Evolutionary conservation across 2,797 vertebrate genomes (phyloP), one percentile per base, ranked within the genome.

Genomic region (Cossypha heuglini): DNA sequence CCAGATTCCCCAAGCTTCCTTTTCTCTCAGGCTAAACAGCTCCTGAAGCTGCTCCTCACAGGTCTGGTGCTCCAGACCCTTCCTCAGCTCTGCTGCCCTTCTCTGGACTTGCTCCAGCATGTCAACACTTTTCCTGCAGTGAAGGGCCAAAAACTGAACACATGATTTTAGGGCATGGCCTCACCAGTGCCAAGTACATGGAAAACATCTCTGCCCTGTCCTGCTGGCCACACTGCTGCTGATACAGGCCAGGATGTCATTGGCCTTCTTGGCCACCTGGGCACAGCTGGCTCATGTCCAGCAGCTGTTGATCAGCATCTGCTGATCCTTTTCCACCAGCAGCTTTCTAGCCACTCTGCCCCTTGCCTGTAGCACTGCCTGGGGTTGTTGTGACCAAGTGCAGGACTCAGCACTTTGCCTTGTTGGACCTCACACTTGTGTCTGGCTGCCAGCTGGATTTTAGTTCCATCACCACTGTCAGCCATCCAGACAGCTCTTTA

Each of bases 351-450:
- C 4, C 7, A 3, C 37, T 57, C 28, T 51, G 2, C 2, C 24
- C 48, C 16, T 6, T 7, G 8, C n/a, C 43, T 31, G 2, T 10
- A 21, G 4, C 2, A 2, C 6, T 29, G 10, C 14, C 16, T 6
- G 49, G 20, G 24, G 10, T 31, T 29, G 19, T 16, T 45, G 38
- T 58, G 33, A 18, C 25, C 57, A 57, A 28, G 16, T 11, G 14
- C 38, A 45, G 21, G 38, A 58, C 9, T 19, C 37, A 38, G n/a
- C n/a, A 33, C 17, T 33, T 58, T 3, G 37, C 12, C 15, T 33
- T 8, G 21, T 11, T 31, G 33, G 40, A 26, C 8, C 51, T 45
- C 33, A 16, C 37, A 18, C 33, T 6, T 51, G 33, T 26, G n/a
- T 26, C 57, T 33, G 29, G 33, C 12, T 51, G 37, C 25, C 58